phyloP scores from a whole-genome alignment of 2,888 invertebrate species.

The Linnaemya tessellans region DNA sequence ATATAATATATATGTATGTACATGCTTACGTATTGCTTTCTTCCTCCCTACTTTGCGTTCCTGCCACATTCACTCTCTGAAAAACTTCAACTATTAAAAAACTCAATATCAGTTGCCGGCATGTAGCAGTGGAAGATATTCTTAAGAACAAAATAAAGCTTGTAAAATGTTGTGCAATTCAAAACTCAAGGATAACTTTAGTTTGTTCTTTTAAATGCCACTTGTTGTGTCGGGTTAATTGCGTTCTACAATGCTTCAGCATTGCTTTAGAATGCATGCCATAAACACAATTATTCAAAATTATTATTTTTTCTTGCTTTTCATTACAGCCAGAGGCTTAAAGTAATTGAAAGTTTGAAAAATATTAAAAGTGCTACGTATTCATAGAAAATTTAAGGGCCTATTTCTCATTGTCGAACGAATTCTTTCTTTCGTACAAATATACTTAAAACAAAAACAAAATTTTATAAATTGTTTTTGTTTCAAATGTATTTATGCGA shows the following conservation, averaged over 20 bases:
- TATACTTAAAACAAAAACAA: too few relatives aligned
- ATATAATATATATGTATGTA: background rate
- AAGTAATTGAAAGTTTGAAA: background rate
- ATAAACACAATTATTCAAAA: background rate
- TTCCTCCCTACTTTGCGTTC: background rate
- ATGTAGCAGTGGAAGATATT: conserved; percentile 27
- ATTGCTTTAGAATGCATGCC: background rate
- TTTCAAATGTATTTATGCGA: too few relatives aligned
- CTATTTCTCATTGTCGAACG: too few relatives aligned
- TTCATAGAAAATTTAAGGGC: background rate
- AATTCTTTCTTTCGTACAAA: too few relatives aligned
- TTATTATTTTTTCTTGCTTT: background rate
- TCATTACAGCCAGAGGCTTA: background rate
- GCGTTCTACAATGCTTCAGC: conserved; percentile 19
- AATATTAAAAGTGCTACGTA: background rate
- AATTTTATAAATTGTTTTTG: too few relatives aligned
- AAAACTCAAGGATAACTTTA: conserved; percentile 53
- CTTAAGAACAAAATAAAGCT: conserved; percentile 11
- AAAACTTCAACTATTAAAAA: conserved; percentile 17
- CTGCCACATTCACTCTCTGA: background rate
- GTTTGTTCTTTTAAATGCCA: conserved; percentile 42
- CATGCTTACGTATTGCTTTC: background rate
- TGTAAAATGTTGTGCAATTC: conserved; percentile 23
- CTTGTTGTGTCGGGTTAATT: conserved; percentile 50
- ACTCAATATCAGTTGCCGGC: conserved; percentile 21